These are phyloP conservation scores for Himalopsyche kuldschensis DNA, from an alignment of 2,888 invertebrate genomes.

Conservation along the genomic window DNA sequence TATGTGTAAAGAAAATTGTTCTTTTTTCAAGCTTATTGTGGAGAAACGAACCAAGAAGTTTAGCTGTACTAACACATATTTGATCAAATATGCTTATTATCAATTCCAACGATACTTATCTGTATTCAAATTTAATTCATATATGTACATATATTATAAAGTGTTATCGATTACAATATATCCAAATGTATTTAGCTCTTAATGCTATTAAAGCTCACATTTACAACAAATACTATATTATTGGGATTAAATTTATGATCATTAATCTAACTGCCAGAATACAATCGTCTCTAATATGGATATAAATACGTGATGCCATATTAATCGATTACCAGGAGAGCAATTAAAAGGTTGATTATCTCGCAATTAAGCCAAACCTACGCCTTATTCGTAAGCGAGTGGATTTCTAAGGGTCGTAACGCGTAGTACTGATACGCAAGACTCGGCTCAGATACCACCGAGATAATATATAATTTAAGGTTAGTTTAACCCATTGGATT, in stretches of 20 bases:
- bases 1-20: too few relatives aligned
- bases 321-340: not conserved
- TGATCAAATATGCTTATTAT: too few relatives aligned
- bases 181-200: too few relatives aligned
- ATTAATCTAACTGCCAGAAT: not conserved
- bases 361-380: conserved; percentile 4
- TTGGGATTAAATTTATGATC: not conserved
- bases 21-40: too few relatives aligned
- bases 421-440: not conserved
- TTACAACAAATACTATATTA: not conserved
- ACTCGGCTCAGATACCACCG: conserved; percentile 15
- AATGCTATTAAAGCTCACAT: not conserved
- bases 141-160: too few relatives aligned
- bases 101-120: too few relatives aligned
- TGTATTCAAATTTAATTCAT: too few relatives aligned
- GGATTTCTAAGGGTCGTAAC: not conserved
- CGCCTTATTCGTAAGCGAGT: not conserved
- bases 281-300: not conserved
- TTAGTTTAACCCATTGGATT: conserved; percentile 33
- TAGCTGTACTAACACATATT: too few relatives aligned
- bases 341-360: conserved; percentile 4
- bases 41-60: too few relatives aligned
- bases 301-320: conserved; percentile 1
- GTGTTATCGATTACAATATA: too few relatives aligned
- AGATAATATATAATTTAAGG: conserved; percentile 38